phyloP scores from a whole-genome alignment of 2,888 invertebrate genomes.

The Eupithecia dodoneata region DNA sequence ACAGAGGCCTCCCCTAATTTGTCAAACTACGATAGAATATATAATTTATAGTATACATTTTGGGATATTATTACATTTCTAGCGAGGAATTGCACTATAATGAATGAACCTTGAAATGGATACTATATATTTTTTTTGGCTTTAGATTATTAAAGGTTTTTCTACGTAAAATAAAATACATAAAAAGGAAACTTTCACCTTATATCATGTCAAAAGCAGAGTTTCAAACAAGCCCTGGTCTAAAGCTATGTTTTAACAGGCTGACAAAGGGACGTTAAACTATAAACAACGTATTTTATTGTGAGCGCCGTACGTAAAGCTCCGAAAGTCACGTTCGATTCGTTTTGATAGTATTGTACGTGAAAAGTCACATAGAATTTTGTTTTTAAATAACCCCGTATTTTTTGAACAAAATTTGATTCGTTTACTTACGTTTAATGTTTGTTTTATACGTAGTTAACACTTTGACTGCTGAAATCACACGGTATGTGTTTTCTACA shows the following conservation, averaged over 20 bases:
- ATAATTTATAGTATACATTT: no score
- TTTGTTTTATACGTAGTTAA: no score
- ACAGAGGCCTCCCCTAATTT: no score
- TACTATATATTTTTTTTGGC: no score
- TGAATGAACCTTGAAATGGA: no score
- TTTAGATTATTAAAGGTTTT: no score
- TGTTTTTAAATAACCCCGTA: neutral
- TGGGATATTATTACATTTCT: no score
- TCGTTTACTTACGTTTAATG: neutral
- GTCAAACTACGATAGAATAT: no score
- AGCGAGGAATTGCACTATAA: no score
- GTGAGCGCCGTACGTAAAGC: slow-evolving; percentile 41
- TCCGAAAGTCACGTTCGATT: slow-evolving; percentile 46
- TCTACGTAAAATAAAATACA: no score
- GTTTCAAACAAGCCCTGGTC: neutral
- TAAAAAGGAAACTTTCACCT: neutral
- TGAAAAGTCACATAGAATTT: neutral
- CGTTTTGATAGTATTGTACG: slow-evolving; percentile 47
- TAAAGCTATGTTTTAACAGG: slow-evolving; percentile 19
- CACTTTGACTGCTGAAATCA: no score
- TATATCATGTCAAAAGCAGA: neutral
- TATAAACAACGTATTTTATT: slow-evolving; percentile 45
- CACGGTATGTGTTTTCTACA: no score
- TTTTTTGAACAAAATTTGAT: neutral
- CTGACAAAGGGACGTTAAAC: slow-evolving; percentile 31